Percentiles rank a stretch among this genome's conserved stretches.
These are phyloP conservation scores for Cyanoliseus patagonus DNA, from an alignment of 2,113 vertebrate genomes.

Conservation along the genomic window DNA sequence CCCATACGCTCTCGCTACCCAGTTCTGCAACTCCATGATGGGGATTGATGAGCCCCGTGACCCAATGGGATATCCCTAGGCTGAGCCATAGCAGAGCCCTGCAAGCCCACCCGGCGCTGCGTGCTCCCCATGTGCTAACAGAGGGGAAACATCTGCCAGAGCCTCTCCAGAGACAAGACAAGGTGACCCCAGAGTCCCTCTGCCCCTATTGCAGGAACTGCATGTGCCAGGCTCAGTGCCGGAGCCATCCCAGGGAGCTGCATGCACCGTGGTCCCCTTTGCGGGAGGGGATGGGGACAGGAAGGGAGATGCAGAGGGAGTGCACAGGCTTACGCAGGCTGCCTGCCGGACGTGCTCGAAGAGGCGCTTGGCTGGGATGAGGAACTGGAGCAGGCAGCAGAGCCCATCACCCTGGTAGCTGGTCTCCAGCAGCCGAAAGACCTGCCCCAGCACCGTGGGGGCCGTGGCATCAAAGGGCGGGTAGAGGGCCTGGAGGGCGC, in stretches of 20 bases:
- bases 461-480: constrained; percentile 91
- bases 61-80: background rate
- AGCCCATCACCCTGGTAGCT: constrained; percentile 88
- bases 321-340: constrained; percentile 86
- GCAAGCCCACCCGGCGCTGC: background rate
- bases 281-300: background rate
- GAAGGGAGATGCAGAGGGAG: fast-evolving
- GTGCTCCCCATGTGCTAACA: fast-evolving
- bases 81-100: background rate
- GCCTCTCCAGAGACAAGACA: background rate
- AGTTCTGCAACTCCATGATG: fast-evolving
- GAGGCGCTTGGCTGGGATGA: constrained; percentile 91
- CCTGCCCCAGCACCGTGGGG: constrained; percentile 87
- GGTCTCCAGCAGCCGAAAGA: constrained; percentile 90
- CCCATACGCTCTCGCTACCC: fast-evolving
- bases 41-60: background rate
- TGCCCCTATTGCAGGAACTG: fast-evolving
- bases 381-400: constrained; percentile 90
- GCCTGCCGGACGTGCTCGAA: constrained; percentile 90
- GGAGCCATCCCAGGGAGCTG: background rate
- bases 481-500: constrained; percentile 85
- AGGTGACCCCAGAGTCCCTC: background rate
- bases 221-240: background rate
- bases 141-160: background rate
- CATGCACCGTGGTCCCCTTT: background rate